Evolutionary conservation across 2,113 vertebrate species (phyloP), one percentile per base, ranked within the genome.

Genomic region (Egretta garzetta): DNA sequence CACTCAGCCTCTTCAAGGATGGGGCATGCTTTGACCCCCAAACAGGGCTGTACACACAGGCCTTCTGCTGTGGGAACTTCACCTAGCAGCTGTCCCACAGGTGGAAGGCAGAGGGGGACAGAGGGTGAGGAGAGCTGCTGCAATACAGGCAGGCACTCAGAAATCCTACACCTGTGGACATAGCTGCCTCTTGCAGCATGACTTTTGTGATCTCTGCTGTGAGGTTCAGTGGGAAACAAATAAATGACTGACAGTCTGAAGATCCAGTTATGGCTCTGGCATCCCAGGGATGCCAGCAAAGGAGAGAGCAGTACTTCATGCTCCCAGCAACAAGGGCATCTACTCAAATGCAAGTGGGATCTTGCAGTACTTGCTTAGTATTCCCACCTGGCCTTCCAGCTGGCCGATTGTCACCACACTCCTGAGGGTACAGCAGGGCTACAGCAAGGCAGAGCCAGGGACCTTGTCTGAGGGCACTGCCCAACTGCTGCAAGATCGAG

Each of bases 401-500:
- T 45, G 43, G 20, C 59, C 81, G 47, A 27, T 12, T 73, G n/a
- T 15, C 24, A 77, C 24, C 55, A 70, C 18, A 23, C 3, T 68
- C 59, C 43, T 30, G 43, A 85, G 67, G 6, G 27, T 81, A 53
- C 6, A 74, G 30, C 64, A 73, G 41, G 12, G 23, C 20, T 19
- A 9, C 41, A 53, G n/a, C 0, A 0, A 66, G 49, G 50, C 45
- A 86, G n/a, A 6, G 1, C 21, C 18, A 74, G 9, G 7, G 20
- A 84, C 33, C 17, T 23, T 64, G 24, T 6, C 14, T 7, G 28
- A n/a, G 12, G n/a, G 21, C 9, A 30, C 32, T 45, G 27, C n/a
- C n/a, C 37, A n/a, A 32, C 45, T 82, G 26, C 21, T 79, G 6
- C 0, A 0, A 63, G 80, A 59, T 16, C 26, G 2, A 85, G 18